Evolutionary conservation across 2,113 vertebrate genomes (phyloP).

Genomic region (Sakesphorus luctuosus): DNA sequence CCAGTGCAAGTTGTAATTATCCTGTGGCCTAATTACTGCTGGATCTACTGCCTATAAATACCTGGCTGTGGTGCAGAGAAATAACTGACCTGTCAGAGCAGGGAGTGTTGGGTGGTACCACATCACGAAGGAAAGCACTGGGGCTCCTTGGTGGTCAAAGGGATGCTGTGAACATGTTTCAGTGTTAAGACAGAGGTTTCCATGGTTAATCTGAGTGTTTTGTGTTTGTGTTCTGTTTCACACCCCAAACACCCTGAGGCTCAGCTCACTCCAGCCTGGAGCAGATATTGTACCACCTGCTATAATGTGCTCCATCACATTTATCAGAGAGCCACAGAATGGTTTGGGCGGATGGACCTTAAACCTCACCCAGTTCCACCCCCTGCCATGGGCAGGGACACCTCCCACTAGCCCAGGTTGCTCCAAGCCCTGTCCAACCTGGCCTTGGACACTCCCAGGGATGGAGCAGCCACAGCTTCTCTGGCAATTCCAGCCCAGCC

Average conservation of each 20-base stretch:
- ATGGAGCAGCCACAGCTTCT: not conserved
- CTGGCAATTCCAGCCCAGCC: no score
- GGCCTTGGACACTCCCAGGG: not conserved
- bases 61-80: fast-evolving
- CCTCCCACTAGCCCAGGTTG: not conserved
- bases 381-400: not conserved
- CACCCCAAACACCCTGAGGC: not conserved
- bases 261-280: not conserved
- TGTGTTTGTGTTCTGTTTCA: not conserved
- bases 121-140: not conserved
- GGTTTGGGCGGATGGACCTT: not conserved
- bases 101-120: not conserved
- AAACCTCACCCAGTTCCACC: not conserved
- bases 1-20: not conserved
- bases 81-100: not conserved
- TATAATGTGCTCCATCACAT: not conserved
- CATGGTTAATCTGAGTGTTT: not conserved
- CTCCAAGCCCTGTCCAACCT: not conserved
- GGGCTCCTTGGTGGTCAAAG: not conserved
- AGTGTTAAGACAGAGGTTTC: not conserved
- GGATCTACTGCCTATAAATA: not conserved
- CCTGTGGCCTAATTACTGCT: not conserved
- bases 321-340: not conserved
- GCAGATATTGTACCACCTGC: not conserved
- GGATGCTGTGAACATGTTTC: not conserved